Base-by-base conservation (phyloP, 2,888 invertebrate genomes). In the Caenorhabditis panamensis region DNA sequence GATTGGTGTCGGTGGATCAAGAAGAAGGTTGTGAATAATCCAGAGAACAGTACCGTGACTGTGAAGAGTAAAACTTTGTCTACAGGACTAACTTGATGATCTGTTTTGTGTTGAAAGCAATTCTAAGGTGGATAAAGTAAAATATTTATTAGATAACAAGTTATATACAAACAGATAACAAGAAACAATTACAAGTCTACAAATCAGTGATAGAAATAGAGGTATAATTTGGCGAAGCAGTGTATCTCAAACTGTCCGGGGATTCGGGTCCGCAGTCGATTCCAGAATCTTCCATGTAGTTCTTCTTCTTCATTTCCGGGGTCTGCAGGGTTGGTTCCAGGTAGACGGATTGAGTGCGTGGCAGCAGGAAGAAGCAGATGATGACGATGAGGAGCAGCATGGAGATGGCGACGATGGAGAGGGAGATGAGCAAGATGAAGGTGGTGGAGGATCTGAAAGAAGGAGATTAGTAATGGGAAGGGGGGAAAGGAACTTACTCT, bases 241-340 rank as follows among this genome's bases (percentile, higher is more conserved):
- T 47, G 47, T 47, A 47, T n/a, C 47, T n/a, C 2, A 6, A 1
- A 18, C 47, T 47, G 2, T 47, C 18, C 6, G 47, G 47, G 18
- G 47, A 18, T 41, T 9, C 41, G 41, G 9, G 16, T 47, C 20
- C 47, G 18, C 16, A 41, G 31, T 6, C 31, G 5, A 20, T 3
- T 47, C 47, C 47, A 47, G 47, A 47, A 20, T 47, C 47, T n/a
- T 47, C 47, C 47, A 47, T 47, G 8, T 47, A 5, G 5, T 47
- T 47, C 47, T 47, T 47, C 18, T 20, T 47, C 18, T 47, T 47
- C n/a, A 5, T 2, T 9, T 47, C 47, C 18, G n/a, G 47, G 13
- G 41, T 41, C 5, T 9, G 11, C 41, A 41, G 5, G 16, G 47
- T 47, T 47, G 47, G 47, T 4, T n/a, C 47, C 5, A 47, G 2